Percentiles rank a stretch among this genome's conserved stretches.
Conservation (phyloP, 2,888 invertebrate species). For the Lottia gigantea region DNA sequence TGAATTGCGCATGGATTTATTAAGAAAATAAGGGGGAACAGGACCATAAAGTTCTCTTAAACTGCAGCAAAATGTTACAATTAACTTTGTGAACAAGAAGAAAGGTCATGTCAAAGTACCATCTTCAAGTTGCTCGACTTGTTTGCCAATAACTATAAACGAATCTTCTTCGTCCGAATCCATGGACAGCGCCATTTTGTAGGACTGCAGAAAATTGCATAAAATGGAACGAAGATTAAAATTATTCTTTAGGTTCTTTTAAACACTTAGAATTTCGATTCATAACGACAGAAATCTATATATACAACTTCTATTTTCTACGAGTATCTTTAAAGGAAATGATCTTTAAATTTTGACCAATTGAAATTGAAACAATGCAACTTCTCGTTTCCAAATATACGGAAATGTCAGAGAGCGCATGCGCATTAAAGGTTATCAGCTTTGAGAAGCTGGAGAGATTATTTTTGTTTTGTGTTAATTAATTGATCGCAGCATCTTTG, state of each 20-base stretch:
- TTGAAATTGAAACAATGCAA: constrained; percentile 24
- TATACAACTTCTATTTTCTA: too few relatives aligned
- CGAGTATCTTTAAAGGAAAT: too few relatives aligned
- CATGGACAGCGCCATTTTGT: constrained; percentile 38
- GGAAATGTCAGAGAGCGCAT: constrained; percentile 30
- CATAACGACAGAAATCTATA: too few relatives aligned
- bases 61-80: too few relatives aligned
- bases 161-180: constrained; percentile 57
- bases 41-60: too few relatives aligned
- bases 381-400: constrained; percentile 28
- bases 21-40: too few relatives aligned
- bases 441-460: constrained; percentile 23
- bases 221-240: too few relatives aligned
- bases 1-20: too few relatives aligned
- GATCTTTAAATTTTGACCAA: constrained; percentile 13
- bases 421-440: constrained; percentile 28
- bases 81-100: too few relatives aligned
- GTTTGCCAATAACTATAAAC: constrained; percentile 81
- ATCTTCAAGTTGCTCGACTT: constrained; percentile 85
- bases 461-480: constrained; percentile 27
- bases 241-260: too few relatives aligned
- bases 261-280: too few relatives aligned
- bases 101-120: constrained; percentile 71
- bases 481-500: constrained; percentile 19
- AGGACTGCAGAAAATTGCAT: background rate